Evolutionary conservation across 64 coral and sea anemone genomes (phyloP).

Genomic region (Catalaphyllia jardinei): DNA sequence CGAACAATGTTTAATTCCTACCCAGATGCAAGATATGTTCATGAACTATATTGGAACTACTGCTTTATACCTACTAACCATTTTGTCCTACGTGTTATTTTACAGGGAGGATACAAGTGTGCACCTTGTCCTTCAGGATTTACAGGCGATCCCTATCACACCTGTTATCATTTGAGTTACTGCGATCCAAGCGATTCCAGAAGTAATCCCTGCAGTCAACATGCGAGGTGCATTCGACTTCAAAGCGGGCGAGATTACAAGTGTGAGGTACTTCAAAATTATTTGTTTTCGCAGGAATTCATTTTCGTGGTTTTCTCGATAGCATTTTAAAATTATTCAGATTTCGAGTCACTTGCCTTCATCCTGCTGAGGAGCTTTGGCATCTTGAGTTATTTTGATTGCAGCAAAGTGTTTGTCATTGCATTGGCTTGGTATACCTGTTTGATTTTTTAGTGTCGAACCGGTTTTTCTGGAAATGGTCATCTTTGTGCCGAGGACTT

Average conservation of each 20-base stretch:
- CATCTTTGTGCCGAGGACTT: conserved; percentile 69
- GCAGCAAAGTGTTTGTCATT: neutral
- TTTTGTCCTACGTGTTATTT: neutral
- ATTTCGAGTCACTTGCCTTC: neutral
- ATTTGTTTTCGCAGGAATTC: too few species aligned
- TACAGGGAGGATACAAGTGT: conserved; percentile 79
- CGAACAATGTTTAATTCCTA: too few species aligned
- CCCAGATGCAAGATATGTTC: too few species aligned
- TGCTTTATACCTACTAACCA: neutral
- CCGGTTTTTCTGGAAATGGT: conserved; percentile 79
- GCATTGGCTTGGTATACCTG: neutral
- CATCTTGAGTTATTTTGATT: neutral
- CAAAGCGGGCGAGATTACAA: conserved; percentile 72
- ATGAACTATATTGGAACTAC: neutral
- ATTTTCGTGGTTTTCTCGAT: too few species aligned
- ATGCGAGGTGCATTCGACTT: conserved; percentile 77
- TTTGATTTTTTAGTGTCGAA: conserved; percentile 55
- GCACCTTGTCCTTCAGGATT: conserved; percentile 71
- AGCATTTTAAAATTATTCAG: too few species aligned
- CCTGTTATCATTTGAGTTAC: conserved; percentile 78
- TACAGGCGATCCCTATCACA: conserved; percentile 66
- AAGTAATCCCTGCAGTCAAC: conserved; percentile 85
- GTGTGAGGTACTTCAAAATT: conserved; percentile 55
- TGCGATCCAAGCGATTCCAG: conserved; percentile 57
- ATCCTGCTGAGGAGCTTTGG: neutral